Conservation (phyloP, 2,797 vertebrate species). For the Lutjanus campechanus region DNA sequence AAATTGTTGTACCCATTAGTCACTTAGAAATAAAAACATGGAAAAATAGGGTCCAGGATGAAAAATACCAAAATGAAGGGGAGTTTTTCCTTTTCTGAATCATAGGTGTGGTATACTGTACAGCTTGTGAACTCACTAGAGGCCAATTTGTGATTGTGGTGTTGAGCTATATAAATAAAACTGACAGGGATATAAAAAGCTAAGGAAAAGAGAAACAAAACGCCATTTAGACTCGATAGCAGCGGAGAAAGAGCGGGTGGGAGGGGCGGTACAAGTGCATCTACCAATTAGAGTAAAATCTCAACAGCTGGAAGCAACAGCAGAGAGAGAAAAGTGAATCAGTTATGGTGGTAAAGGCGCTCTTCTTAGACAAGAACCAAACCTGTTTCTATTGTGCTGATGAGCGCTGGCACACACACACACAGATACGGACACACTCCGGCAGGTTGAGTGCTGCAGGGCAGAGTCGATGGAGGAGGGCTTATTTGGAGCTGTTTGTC, state of each 20-base stretch:
- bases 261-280: constrained; percentile 8
- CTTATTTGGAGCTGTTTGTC: constrained; percentile 66
- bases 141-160: neutral
- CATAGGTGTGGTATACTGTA: neutral
- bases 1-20: no score
- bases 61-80: no score
- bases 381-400: constrained; percentile 30
- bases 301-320: constrained; percentile 52
- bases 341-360: constrained; percentile 7
- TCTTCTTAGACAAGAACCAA: constrained; percentile 32
- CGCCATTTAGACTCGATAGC: constrained; percentile 34
- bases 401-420: neutral
- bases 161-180: neutral
- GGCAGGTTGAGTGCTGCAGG: constrained; percentile 60
- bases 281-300: constrained; percentile 60
- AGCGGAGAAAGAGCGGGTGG: neutral
- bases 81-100: neutral
- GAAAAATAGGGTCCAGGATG: no score
- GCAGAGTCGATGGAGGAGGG: constrained; percentile 53
- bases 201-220: constrained; percentile 43
- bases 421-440: neutral
- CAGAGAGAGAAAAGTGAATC: constrained; percentile 8
- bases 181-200: neutral
- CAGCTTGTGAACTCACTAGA: neutral
- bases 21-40: no score